A percentile compares a stretch with the other conserved stretches of the same genome.
These are phyloP conservation scores for Montipora cactus DNA, from an alignment of 64 coral and sea anemone genomes.

Conservation along the genomic window DNA sequence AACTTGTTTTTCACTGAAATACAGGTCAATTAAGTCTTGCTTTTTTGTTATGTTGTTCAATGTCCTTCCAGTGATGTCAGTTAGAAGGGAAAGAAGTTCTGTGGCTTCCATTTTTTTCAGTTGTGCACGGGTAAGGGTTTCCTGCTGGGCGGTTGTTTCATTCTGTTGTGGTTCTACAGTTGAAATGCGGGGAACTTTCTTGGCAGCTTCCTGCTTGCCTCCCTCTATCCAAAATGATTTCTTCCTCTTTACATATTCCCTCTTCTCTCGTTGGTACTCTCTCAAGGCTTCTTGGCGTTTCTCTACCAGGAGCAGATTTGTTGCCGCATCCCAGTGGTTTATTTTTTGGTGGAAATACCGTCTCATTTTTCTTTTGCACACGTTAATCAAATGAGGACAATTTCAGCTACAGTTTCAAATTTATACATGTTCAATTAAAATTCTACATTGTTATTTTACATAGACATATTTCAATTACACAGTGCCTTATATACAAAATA, in stretches of 20 bases:
- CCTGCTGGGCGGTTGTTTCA: not conserved
- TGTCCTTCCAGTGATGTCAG: not conserved
- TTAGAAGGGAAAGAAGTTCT: conserved; percentile 36
- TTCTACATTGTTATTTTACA: not conserved
- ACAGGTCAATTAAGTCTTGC: conserved; percentile 16
- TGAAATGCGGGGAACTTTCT: conserved; percentile 2
- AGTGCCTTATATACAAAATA: too few species aligned
- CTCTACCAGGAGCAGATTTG: conserved; percentile 14
- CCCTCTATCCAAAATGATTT: conserved; percentile 30
- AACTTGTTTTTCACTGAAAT: conserved; percentile 12
- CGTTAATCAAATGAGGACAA: conserved; percentile 11
- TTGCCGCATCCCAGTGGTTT: conserved; percentile 22
- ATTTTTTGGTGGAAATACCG: conserved; percentile 48
- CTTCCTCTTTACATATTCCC: conserved; percentile 16
- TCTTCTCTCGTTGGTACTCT: conserved; percentile 16
- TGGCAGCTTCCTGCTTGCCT: conserved; percentile 26
- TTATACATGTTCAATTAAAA: conserved; percentile 7
- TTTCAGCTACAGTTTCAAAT: conserved; percentile 5
- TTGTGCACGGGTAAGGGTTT: conserved; percentile 17
- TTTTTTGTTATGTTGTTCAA: conserved; percentile 19
- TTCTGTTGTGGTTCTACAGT: not conserved
- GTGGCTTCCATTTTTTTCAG: conserved; percentile 32
- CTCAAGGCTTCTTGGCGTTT: conserved; percentile 30
- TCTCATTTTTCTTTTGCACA: conserved; percentile 56
- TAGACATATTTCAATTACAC: too few species aligned